Percentiles rank a stretch among this genome's conserved stretches.
Evolutionary conservation across 1,140 invertebrate species (phyloP).

Genomic region (Phthorimaea operculella): DNA sequence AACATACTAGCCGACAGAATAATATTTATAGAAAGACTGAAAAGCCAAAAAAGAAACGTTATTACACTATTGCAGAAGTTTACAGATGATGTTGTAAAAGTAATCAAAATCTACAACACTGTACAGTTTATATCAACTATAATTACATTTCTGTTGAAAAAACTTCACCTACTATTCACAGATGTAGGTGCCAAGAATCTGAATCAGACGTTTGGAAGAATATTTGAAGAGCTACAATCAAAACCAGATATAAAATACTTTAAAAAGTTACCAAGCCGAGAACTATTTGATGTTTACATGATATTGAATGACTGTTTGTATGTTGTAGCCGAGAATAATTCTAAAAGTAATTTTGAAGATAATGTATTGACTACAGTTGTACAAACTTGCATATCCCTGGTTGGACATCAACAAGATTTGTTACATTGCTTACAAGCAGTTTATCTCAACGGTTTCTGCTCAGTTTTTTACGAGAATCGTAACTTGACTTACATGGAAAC

Average conservation of each 20-base stretch:
- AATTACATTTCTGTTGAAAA: constrained; percentile 41
- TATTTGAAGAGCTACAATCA: constrained; percentile 28
- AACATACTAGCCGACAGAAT: constrained; percentile 42
- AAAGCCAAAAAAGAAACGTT: constrained; percentile 24
- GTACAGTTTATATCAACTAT: constrained; percentile 36
- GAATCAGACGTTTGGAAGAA: constrained; percentile 23
- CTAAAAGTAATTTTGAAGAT: constrained; percentile 26
- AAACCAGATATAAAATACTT: constrained; percentile 31
- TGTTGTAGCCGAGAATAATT: constrained; percentile 38
- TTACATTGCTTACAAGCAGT: constrained; percentile 44
- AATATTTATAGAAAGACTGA: constrained; percentile 43
- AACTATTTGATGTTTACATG: constrained; percentile 31
- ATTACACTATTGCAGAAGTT: constrained; percentile 40
- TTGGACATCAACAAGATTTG: constrained; percentile 29
- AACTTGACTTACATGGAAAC: constrained; percentile 23
- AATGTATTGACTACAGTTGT: constrained; percentile 24
- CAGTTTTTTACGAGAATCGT: constrained; percentile 28
- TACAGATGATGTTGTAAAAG: constrained; percentile 35
- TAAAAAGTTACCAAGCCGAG: constrained; percentile 29
- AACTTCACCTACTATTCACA: constrained; percentile 36
- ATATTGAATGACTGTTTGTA: constrained; percentile 46
- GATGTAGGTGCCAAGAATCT: constrained; percentile 23
- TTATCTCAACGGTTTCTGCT: constrained; percentile 39
- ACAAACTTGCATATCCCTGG: constrained; percentile 20
- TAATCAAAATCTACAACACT: constrained; percentile 38